Conservation (phyloP, 2,888 invertebrate genomes). For the Parnassius smintheus region DNA sequence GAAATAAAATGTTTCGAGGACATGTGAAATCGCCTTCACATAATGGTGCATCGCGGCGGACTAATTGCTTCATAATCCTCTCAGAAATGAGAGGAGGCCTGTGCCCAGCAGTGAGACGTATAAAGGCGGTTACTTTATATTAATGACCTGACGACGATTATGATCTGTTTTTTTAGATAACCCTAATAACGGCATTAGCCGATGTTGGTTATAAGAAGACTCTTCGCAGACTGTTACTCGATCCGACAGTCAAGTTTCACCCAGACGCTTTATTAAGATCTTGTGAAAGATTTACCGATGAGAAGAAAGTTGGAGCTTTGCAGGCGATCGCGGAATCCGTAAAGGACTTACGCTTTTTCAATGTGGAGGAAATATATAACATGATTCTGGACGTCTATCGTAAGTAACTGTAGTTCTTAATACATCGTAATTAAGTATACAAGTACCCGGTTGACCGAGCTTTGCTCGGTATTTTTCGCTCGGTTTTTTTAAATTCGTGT, state of each 20-base stretch:
- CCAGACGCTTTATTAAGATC: constrained; percentile 74
- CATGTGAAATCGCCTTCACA: too few species aligned
- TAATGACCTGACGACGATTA: too few species aligned
- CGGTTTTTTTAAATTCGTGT: too few species aligned
- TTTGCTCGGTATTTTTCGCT: too few species aligned
- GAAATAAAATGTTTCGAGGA: too few species aligned
- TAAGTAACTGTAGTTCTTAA: constrained; percentile 48
- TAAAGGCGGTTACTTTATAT: too few species aligned
- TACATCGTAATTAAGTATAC: too few species aligned
- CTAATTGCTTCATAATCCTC: too few species aligned
- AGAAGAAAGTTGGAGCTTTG: constrained; percentile 57
- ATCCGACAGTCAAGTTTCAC: constrained; percentile 77
- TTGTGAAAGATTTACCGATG: constrained; percentile 71
- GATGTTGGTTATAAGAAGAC: constrained; percentile 77
- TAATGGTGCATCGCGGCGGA: too few species aligned
- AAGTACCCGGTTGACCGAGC: too few species aligned
- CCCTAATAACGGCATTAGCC: constrained; percentile 76
- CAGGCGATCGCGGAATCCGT: constrained; percentile 59
- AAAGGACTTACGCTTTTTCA: constrained; percentile 54
- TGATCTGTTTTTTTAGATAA: constrained; percentile 43
- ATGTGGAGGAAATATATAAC: constrained; percentile 63
- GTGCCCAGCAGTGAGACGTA: too few species aligned
- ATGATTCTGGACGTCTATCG: constrained; percentile 75
- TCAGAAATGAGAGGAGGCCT: too few species aligned
- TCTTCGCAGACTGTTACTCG: constrained; percentile 71